Base-by-base conservation (phyloP, 2,113 vertebrate genomes). In the Melanostigma gelatinosum region DNA sequence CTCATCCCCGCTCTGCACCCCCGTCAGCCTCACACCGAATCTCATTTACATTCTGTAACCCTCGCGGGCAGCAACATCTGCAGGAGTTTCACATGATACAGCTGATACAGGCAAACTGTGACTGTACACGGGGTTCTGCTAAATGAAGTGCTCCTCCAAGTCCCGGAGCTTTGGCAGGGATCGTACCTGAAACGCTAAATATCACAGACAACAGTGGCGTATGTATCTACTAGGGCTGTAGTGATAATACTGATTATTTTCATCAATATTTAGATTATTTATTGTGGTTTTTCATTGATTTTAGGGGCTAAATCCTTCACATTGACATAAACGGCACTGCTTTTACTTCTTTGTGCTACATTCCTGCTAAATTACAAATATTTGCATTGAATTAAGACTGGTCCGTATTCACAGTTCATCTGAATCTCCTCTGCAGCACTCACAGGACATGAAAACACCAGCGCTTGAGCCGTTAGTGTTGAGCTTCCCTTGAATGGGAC, bases 401-500 rank as follows among this genome's bases (percentile, higher is more conserved):
- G 16, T 50, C 18, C 16, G 18, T 50, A 8, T 50, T 50, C 48
- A 50, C 48, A 50, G 48, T 18, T 50, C 5, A 16, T 50, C 48
- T 44, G 22, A 4, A 42, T 68, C 11, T 77, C 60, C 38, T 48
- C 32, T 77, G 58, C 22, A 38, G 64, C 66, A 18, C 24, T 79
- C 55, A 48, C 4, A 1, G 4, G 60, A 78, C 65, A 65, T 63
- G 63, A 63, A 82, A 83, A 24, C 52, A 60, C 2, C 29, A 58
- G 36, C 2, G 2, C 55, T 52, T 2, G 63, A 69, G 70, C 82
- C 24, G 66, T 78, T 77, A 18, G 69, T 72, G 69, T 61, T 78
- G 24, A 63, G 48, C 48, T 81, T 54, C 27, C 52, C 62, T 74
- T 70, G 61, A 58, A 65, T 68, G 72, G 68, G 54, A 68, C 38